Conservation (phyloP, 2,113 vertebrate species). For the Amia ocellicauda region DNA sequence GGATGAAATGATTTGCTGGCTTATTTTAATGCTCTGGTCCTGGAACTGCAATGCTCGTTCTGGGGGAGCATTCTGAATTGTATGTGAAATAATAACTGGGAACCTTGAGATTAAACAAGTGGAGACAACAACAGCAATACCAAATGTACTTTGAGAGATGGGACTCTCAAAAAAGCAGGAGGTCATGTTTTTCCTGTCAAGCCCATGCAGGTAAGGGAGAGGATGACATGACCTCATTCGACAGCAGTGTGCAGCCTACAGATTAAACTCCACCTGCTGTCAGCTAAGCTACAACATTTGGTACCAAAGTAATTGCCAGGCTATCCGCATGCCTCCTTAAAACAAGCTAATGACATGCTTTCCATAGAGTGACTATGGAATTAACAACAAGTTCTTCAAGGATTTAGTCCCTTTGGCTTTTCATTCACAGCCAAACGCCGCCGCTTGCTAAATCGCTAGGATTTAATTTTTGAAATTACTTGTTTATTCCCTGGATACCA, state of each 20-base stretch:
- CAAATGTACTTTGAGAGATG: neutral
- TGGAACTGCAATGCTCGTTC: neutral
- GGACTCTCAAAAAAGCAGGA: conserved; percentile 22
- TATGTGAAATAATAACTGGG: too few species aligned
- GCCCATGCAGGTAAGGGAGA: conserved; percentile 33
- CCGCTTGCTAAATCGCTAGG: neutral
- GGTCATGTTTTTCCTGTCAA: conserved; percentile 48
- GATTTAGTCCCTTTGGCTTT: conserved; percentile 28
- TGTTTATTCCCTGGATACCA: neutral
- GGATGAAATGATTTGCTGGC: too few species aligned
- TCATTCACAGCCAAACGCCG: neutral
- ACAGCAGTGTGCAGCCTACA: conserved; percentile 29
- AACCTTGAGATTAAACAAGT: neutral
- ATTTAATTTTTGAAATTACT: conserved; percentile 1
- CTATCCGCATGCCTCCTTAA: conserved; percentile 24
- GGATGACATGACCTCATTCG: conserved; percentile 31
- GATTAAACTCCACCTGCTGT: conserved; percentile 44
- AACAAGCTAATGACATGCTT: conserved; percentile 36
- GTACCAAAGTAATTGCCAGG: conserved; percentile 32
- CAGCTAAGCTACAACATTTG: conserved; percentile 38
- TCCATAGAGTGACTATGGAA: conserved; percentile 36
- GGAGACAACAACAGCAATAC: neutral
- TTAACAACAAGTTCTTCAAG: conserved; percentile 35
- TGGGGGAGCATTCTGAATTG: too few species aligned
- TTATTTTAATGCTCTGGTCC: too few species aligned